phyloP scores from a whole-genome alignment of 2,797 vertebrate species.

The Peromyscus aztecus region DNA sequence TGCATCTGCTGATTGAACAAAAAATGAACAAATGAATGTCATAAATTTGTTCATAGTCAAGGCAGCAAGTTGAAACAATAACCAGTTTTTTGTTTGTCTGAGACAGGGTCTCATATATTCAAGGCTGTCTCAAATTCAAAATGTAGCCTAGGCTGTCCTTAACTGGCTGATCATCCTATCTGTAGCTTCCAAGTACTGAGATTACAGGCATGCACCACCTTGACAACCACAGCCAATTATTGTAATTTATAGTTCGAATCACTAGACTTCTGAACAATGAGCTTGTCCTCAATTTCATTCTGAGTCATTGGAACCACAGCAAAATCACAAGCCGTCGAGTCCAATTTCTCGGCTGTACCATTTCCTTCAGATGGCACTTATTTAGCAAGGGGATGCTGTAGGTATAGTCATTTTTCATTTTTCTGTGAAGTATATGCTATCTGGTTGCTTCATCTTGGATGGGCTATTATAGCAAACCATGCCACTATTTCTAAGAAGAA shows the following conservation, averaged over 20 bases:
- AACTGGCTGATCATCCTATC: not conserved
- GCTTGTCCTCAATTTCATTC: not conserved
- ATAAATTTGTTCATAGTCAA: not conserved
- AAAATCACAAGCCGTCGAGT: not conserved
- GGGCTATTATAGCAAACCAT: not conserved
- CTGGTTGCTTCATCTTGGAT: slow-evolving; percentile 34
- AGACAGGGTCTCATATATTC: not conserved
- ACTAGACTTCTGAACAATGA: slow-evolving; percentile 4
- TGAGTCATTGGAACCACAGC: not conserved
- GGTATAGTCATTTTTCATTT: slow-evolving; percentile 18
- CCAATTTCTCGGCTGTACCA: not conserved
- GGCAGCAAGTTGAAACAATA: not conserved
- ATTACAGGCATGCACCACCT: not conserved
- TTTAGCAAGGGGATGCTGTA: not conserved
- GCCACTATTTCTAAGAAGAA: slow-evolving; percentile 64
- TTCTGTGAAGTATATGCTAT: slow-evolving; percentile 3
- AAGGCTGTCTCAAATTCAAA: not conserved
- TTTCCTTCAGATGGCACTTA: not conserved
- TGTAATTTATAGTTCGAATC: slow-evolving; percentile 1
- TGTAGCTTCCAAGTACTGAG: not conserved
- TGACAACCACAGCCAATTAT: not conserved
- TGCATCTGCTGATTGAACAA: not conserved
- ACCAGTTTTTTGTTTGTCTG: not conserved
- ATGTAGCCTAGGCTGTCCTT: not conserved
- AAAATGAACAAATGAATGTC: slow-evolving; percentile 1